Evolutionary conservation across 2,797 vertebrate genomes (phyloP), one percentile per base, ranked within the genome.

Genomic region (Lutjanus argentimaculatus): DNA sequence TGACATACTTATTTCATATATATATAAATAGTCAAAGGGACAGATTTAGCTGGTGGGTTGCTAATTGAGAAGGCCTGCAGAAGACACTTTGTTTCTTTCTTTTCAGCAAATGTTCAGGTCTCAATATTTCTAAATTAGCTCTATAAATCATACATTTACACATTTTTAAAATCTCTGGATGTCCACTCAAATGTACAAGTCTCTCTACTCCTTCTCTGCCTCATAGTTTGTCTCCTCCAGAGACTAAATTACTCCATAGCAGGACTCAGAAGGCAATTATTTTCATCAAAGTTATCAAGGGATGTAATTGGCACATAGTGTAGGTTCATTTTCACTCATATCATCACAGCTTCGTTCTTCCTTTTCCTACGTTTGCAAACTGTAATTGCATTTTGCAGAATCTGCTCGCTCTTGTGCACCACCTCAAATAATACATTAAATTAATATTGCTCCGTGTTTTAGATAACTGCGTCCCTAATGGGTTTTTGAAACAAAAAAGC

Each of bases 231-330:
- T 51, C 17, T 56, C 48, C 57, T 68, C 13, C 3, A 52, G 45
- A 57, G 14, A 66, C 36, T 61, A 19, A 57, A 40, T 80, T 6
- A 59, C 58, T 58, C 22, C 19, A 9, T 55, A 12, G 45, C 19
- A 30, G 4, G 19, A 69, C 46, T 57, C 13, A 30, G 45, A 14
- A 61, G 9, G 51, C 13, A 62, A 45, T 51, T 53, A 58, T 57
- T 55, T 52, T 55, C 55, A 59, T 65, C 52, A 36, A 22, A 67
- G 17, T 25, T 80, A 25, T 49, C 40, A 49, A 46, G 55, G 43
- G 70, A 45, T 68, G 22, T 51, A 59, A 65, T 63, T 63, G 22
- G 72, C 72, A 14, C 55, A 21, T 61, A 36, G 8, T 46, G 45
- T 12, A 40, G 65, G 53, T n/a, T 68, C 7, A 53, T 64, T 59